These are phyloP conservation scores for Eupeodes latifasciatus DNA, from an alignment of 2,888 invertebrate species.

Conservation along the genomic window DNA sequence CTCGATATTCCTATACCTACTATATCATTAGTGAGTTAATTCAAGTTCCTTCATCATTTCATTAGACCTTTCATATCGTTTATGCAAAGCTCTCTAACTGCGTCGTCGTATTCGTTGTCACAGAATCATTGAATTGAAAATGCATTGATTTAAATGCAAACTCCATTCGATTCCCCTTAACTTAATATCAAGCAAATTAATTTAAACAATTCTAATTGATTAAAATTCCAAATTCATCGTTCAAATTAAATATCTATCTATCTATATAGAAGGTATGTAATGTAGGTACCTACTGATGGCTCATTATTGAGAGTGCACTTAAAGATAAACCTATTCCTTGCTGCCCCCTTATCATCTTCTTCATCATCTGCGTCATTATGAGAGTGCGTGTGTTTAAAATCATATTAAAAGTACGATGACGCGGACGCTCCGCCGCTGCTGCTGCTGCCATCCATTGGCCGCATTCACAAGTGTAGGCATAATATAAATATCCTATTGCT, in stretches of 20 bases:
- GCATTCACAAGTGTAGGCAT: constrained; percentile 2
- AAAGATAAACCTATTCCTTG: constrained; percentile 42
- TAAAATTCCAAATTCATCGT: constrained; percentile 66
- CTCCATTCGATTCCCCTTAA: constrained; percentile 30
- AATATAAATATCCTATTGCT: constrained; percentile 37
- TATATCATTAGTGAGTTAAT: neutral
- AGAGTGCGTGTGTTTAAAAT: constrained; percentile 41
- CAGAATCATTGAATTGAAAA: neutral
- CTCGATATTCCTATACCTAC: neutral
- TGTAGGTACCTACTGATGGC: neutral
- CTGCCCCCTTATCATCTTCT: neutral
- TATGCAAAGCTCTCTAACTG: constrained; percentile 11
- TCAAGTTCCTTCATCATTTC: neutral
- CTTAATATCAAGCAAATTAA: constrained; percentile 63
- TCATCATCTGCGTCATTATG: constrained; percentile 5
- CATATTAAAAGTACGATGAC: constrained; percentile 12
- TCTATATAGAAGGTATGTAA: neutral
- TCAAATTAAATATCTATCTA: constrained; percentile 30
- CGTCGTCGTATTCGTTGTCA: neutral
- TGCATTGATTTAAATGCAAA: constrained; percentile 69
- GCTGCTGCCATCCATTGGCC: too few species aligned
- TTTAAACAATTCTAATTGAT: constrained; percentile 73
- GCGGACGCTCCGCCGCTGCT: neutral
- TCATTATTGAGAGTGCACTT: constrained; percentile 49
- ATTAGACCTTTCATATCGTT: constrained; percentile 4